Conservation (phyloP, 2,797 vertebrate species). For the Clarias pachynema region DNA sequence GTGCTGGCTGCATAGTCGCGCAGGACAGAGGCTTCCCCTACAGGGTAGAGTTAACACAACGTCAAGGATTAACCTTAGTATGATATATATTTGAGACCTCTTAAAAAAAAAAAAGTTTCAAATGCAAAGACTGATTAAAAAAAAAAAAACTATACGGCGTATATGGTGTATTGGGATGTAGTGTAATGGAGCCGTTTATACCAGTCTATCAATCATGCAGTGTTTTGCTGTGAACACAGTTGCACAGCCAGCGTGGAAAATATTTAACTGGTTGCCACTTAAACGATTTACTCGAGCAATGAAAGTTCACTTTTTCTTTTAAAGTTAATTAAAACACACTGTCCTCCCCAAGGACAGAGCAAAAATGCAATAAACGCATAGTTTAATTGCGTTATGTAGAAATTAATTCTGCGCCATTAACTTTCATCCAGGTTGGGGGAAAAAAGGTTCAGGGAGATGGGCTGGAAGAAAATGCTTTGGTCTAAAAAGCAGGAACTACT, state of each 20-base stretch:
- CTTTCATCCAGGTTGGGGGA: conserved; percentile 74
- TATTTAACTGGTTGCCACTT: conserved; percentile 6
- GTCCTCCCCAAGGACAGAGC: conserved; percentile 73
- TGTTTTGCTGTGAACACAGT: background rate
- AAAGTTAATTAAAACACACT: conserved; percentile 73
- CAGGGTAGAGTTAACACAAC: conserved; percentile 14
- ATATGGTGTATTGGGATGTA: background rate
- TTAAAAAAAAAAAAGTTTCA: background rate
- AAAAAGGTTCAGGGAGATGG: conserved; percentile 67
- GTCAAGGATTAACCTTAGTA: background rate
- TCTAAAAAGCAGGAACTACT: conserved; percentile 59
- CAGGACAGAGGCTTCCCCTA: conserved; percentile 91
- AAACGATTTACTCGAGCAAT: conserved; percentile 65
- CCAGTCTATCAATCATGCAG: background rate
- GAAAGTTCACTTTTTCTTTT: conserved; percentile 70
- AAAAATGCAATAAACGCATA: conserved; percentile 75
- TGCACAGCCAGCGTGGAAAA: background rate
- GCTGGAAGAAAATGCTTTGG: conserved; percentile 61
- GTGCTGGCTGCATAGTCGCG: conserved; percentile 97
- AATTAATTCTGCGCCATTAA: conserved; percentile 80
- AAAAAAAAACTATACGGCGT: background rate
- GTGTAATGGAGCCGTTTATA: background rate
- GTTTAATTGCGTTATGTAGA: conserved; percentile 78
- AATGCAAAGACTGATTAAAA: background rate
- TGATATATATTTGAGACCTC: background rate